Base-by-base conservation (phyloP, 2,888 invertebrate species). In the Diadegma fenestrale region DNA sequence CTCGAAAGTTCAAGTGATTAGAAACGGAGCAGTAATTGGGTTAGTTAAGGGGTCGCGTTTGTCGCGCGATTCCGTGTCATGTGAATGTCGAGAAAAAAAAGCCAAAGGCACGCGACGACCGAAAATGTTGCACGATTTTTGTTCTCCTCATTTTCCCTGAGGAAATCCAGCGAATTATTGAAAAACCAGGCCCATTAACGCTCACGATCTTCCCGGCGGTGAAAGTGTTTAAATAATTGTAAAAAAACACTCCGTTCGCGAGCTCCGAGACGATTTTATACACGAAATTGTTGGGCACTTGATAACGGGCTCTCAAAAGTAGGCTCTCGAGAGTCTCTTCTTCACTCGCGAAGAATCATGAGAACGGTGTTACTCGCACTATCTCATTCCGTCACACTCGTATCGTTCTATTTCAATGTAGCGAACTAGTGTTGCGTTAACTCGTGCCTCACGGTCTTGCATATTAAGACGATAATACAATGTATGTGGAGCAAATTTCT, bases 331-430 rank as follows among this genome's bases (percentile, higher is more conserved):
- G 77, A 78, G 77, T 73, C 68, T 77, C 69, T 80, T 73, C 68
- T 64, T 80, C 81, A 54, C 76, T 41, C 43, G 68, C 69, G 82
- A 77, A 84, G 80, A 78, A 80, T 80, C 89, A 82, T 91, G 91
- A 88, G 90, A 92, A 91, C 90, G 88, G 89, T 92, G 91, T 88
- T 91, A 91, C 90, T 89, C 89, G 90, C 88, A 90, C 89, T 89
- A 91, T 91, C 89, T 89, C 90, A 90, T 85, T 88, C 85, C 81
- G 41, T 85, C 82, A 64, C 73, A 71, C 81, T 81, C 86, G 86
- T 86, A 87, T 89, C 88, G 90, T 92, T 92, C 87, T 86, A 90
- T 90, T 89, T 87, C 88, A 90, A 91, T 89, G 88, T 87, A 87
- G 69, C 80, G 64, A 85, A 73, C 78, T 66, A 75, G 43, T 71